Base-by-base conservation (phyloP, 2,797 vertebrate species). In the Anguilla anguilla region DNA sequence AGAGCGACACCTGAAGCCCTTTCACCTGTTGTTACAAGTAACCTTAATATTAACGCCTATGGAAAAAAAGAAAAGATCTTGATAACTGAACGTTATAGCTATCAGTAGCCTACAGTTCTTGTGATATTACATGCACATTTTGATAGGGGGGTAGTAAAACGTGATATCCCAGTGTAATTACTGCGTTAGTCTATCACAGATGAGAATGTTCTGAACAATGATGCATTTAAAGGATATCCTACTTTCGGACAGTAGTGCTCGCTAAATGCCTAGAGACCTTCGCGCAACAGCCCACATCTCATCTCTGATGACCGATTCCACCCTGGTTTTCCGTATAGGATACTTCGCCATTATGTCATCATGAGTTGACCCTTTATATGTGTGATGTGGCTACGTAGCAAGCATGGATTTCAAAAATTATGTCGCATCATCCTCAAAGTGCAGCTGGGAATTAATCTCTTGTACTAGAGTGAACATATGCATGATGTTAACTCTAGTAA, bases 341-440 rank as follows among this genome's bases (percentile, higher is more conserved):
- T 84, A 79, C 81, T 85, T 84, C 85, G 86, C 81, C 85, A 64
- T 85, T 86, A 86, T 89, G 59, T 88, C 82, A 89, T 88, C 82
- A 89, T 74, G 43, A 39, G 87, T 89, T 85, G 87, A 89, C 88
- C 85, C 81, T n/a, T 86, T 57, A 57, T 13, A 55, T 79, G 39
- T 55, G 15, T 67, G 15, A 67, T 69, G 67, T 31, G 25, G 17
- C 53, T n/a, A 53, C 79, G 43, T 49, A 53, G 49, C n/a, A 87
- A 53, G 49, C 46, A 87, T 86, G 11, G 46, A 25, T 82, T 64
- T 19, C 28, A 59, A 61, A 57, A 82, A 49, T 59, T 7, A 7
- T 28, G 64, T 69, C 64, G 64, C 64, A 69, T 69, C 64, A 7
- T 9, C 22, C 7, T 9, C 64, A 6, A 17, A 69, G 25, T 69